Base-by-base conservation (phyloP, 2,888 invertebrate genomes). In the Tholera decimalis region DNA sequence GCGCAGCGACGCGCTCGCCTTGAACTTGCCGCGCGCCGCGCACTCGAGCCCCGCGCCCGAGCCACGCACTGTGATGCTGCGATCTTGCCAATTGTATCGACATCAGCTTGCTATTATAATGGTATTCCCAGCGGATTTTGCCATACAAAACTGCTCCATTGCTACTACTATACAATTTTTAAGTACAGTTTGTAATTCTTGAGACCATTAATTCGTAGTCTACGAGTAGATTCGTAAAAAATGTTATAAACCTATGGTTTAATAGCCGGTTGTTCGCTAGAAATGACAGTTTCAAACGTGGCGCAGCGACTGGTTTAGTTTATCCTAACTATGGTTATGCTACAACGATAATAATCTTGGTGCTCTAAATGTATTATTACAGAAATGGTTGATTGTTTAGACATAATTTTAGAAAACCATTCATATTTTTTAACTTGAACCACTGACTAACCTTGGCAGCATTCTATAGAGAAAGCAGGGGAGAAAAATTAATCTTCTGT, bases 1-100 rank as follows among this genome's bases (percentile, higher is more conserved):
- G 95, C 92, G 95, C 93, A 91, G 92, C 92, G 92, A 93, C 91
- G 92, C 89, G 93, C 91, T 95, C 93, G 94, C 95, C 95, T 95
- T 95, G 95, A 95, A 95, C 95, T 95, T 95, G 94, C 94, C 92
- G 91, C 90, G 92, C 91, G 92, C 91, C 90, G 86, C 83, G 88
- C 83, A 87, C 83, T 86, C 84, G 86, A 83, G 82, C 83, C 83
- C 83, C 39, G 68, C 46, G 55, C 65, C 51, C 71, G 49, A 65
- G 71, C 56, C 69, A 74, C 47, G 46, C 50, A 24, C 54, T 39
- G 46, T 61, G 84, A 85, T 85, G 83, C 84, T 85, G 80, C 76
- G 83, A 81, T 80, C 81, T 79, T 75, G 61, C 71, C 57, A 69
- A 67, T 71, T 70, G 79, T 70, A 58, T 58, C 39, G 33, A 62